Evolutionary conservation across 1,140 invertebrate genomes (phyloP).

Genomic region (Octopus bimaculoides): DNA sequence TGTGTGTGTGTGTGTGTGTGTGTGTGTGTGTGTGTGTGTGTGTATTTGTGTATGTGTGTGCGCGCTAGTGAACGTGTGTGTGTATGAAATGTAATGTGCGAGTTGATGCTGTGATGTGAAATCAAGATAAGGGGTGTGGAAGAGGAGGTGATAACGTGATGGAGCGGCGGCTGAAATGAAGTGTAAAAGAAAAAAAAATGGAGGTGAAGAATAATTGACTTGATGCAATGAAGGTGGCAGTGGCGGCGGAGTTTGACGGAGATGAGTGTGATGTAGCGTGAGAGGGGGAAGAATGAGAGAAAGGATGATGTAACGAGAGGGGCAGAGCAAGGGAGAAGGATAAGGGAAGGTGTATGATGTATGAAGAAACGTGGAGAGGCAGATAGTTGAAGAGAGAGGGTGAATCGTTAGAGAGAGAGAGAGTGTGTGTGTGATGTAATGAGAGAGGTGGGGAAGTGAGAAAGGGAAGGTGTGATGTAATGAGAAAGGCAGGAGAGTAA

Average conservation of each 20-base stretch:
- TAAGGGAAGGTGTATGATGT: background rate
- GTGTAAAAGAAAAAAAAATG: background rate
- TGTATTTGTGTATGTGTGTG: too few species aligned
- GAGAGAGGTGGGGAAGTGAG: background rate
- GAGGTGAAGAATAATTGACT: background rate
- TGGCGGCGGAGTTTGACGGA: too few species aligned
- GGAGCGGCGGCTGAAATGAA: background rate
- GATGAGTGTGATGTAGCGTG: background rate
- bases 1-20: too few species aligned
- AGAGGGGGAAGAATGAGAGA: background rate
- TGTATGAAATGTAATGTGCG: too few species aligned
- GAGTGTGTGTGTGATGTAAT: background rate
- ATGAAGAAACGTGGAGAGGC: background rate
- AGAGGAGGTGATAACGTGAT: too few species aligned
- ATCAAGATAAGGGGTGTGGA: too few species aligned
- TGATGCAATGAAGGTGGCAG: background rate
- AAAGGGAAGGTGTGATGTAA: background rate
- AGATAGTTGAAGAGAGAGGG: background rate
- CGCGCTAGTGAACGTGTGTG: too few species aligned
- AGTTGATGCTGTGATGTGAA: too few species aligned
- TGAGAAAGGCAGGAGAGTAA: background rate
- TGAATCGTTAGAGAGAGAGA: background rate
- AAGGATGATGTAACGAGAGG: background rate
- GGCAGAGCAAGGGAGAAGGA: background rate
- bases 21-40: too few species aligned